Percentiles rank a stretch among this genome's conserved stretches.
Conservation (phyloP, 2,888 invertebrate species). For the Heliconius hortense region DNA sequence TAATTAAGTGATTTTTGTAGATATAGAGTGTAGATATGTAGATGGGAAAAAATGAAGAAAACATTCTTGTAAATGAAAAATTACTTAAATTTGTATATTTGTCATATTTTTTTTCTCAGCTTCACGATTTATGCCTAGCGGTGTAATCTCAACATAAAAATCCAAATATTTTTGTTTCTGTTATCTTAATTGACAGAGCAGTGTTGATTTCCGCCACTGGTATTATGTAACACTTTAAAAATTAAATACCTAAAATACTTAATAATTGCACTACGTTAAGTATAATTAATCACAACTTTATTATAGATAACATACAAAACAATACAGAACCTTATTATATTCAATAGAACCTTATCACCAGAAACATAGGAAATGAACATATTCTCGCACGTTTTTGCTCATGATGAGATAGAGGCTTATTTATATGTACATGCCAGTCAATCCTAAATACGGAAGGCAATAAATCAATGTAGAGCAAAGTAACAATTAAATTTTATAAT, state of each 20-base stretch:
- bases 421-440: neutral
- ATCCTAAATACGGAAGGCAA: neutral
- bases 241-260: neutral
- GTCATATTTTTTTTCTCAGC: too few relatives aligned
- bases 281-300: neutral
- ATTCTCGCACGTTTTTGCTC: neutral
- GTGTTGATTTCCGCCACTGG: too few relatives aligned
- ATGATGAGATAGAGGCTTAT: neutral
- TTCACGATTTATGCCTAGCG: too few relatives aligned
- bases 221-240: too few relatives aligned
- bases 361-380: neutral
- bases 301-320: neutral
- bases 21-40: too few relatives aligned
- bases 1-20: too few relatives aligned
- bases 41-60: too few relatives aligned
- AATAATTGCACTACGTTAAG: neutral
- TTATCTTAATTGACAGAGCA: too few relatives aligned
- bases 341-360: neutral
- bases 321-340: neutral
- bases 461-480: neutral
- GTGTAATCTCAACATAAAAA: too few relatives aligned
- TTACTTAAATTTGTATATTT: too few relatives aligned
- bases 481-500: neutral
- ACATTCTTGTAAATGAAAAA: too few relatives aligned
- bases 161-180: too few relatives aligned